These are phyloP conservation scores for Ameiurus melas DNA, from an alignment of 2,113 vertebrate genomes.

Conservation along the genomic window DNA sequence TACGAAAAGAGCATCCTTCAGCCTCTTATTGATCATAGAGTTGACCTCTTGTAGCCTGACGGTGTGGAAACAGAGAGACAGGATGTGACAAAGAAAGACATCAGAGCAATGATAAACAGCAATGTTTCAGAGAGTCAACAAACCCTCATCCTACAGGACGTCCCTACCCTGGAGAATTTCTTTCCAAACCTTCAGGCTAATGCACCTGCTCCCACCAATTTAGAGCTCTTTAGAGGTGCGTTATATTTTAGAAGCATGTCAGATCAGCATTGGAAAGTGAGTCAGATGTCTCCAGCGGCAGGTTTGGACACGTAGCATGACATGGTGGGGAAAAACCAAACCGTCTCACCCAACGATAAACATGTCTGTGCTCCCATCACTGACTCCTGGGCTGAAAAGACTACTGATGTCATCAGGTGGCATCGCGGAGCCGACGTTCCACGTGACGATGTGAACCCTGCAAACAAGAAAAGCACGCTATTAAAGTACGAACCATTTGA, in stretches of 20 bases:
- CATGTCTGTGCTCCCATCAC: slow-evolving; percentile 82
- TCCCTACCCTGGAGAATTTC: not conserved
- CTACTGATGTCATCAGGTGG: slow-evolving; percentile 89
- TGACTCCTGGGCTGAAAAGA: slow-evolving; percentile 84
- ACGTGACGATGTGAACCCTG: slow-evolving; percentile 93
- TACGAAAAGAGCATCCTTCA: slow-evolving; percentile 95
- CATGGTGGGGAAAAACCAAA: not conserved
- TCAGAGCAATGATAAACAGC: not conserved
- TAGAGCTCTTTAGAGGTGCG: not conserved
- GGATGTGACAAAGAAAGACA: not conserved
- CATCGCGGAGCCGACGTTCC: slow-evolving; percentile 95
- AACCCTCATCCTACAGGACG: not conserved
- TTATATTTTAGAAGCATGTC: not conserved
- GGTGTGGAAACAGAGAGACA: slow-evolving; percentile 21
- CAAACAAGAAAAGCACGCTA: not conserved
- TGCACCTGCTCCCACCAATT: slow-evolving; percentile 38
- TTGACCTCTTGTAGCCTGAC: slow-evolving; percentile 94
- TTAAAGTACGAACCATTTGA: not conserved
- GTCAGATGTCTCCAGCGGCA: slow-evolving; percentile 34
- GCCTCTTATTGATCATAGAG: slow-evolving; percentile 93
- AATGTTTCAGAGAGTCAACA: not conserved
- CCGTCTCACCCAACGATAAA: slow-evolving; percentile 90
- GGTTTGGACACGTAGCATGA: slow-evolving; percentile 52
- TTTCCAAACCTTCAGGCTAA: slow-evolving; percentile 16
- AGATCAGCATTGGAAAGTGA: slow-evolving; percentile 4